A percentile compares a stretch with the other conserved stretches of the same genome.
Evolutionary conservation across 2,797 vertebrate species (phyloP).

Genomic region (Chelon labrosus): DNA sequence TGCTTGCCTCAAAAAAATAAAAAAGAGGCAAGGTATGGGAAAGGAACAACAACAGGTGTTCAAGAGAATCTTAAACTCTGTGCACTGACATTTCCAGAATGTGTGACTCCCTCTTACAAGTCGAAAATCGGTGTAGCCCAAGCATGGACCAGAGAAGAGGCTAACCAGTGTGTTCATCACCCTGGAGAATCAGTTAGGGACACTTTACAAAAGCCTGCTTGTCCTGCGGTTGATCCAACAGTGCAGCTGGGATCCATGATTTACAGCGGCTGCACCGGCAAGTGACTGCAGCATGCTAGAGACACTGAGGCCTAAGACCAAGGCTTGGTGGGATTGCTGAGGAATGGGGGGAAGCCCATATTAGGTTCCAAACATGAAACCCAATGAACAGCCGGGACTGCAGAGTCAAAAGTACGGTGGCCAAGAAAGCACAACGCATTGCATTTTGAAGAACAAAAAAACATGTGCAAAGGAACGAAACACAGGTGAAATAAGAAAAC

Average conservation of each 20-base stretch:
- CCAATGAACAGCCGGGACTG: constrained; percentile 36
- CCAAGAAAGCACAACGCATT: too few species aligned
- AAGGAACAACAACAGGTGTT: constrained; percentile 25
- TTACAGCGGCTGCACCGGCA: constrained; percentile 65
- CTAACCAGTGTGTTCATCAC: constrained; percentile 43
- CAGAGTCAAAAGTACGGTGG: background rate
- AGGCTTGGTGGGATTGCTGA: constrained; percentile 20
- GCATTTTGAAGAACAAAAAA: too few species aligned
- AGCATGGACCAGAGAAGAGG: constrained; percentile 25
- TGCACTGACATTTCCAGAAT: background rate
- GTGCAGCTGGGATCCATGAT: constrained; percentile 77
- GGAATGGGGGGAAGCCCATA: constrained; percentile 34
- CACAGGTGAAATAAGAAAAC: too few species aligned
- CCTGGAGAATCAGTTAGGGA: constrained; percentile 77
- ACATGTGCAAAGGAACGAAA: too few species aligned
- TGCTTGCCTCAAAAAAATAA: background rate
- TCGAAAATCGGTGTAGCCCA: constrained; percentile 17
- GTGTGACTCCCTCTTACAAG: constrained; percentile 2
- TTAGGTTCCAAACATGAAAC: constrained; percentile 27
- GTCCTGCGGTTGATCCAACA: constrained; percentile 79
- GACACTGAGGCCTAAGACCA: constrained; percentile 29
- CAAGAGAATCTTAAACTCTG: background rate
- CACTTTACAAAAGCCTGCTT: constrained; percentile 78
- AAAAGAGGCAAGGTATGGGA: background rate
- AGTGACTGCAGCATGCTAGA: constrained; percentile 45